Percentiles rank a stretch among this genome's conserved stretches.
These are phyloP conservation scores for Danaus melanippus DNA, from an alignment of 1,140 invertebrate genomes.

Conservation along the genomic window DNA sequence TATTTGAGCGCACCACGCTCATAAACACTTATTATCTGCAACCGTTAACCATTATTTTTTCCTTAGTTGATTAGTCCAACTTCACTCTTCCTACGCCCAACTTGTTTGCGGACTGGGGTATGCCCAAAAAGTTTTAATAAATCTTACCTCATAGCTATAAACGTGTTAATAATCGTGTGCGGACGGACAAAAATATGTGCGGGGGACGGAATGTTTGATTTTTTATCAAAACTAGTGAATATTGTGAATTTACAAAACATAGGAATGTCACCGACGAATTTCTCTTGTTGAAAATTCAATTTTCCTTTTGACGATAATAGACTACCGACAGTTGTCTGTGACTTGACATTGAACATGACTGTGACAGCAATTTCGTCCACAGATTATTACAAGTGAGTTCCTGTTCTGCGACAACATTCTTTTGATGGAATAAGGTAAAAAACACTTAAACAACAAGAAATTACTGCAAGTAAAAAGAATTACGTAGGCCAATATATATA, in stretches of 20 bases:
- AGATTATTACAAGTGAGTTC: too few species aligned
- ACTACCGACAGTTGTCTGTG: constrained; percentile 6
- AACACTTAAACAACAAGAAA: too few species aligned
- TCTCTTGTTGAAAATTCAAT: neutral
- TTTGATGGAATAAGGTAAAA: too few species aligned
- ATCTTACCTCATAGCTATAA: constrained; percentile 14
- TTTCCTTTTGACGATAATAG: too few species aligned
- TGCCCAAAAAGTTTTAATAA: constrained; percentile 4
- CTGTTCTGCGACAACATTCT: too few species aligned
- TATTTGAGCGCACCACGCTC: constrained; percentile 23
- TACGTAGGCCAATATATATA: too few species aligned
- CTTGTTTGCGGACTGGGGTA: constrained; percentile 11
- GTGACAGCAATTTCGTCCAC: too few species aligned
- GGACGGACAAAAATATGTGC: constrained; percentile 10
- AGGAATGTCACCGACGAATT: constrained; percentile 11
- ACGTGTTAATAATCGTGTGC: constrained; percentile 6
- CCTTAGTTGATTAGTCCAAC: constrained; percentile 14
- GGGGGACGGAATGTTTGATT: constrained; percentile 18
- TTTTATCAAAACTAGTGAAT: constrained; percentile 7
- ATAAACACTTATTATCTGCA: constrained; percentile 33
- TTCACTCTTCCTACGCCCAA: constrained; percentile 17
- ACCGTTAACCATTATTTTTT: constrained; percentile 14
- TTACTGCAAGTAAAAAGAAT: too few species aligned
- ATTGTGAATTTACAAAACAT: constrained; percentile 20
- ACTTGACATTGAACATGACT: constrained; percentile 5